A percentile compares a stretch with the other conserved stretches of the same genome.
Evolutionary conservation across 2,888 invertebrate species (phyloP).

Genomic region (Dolomedes plantarius): DNA sequence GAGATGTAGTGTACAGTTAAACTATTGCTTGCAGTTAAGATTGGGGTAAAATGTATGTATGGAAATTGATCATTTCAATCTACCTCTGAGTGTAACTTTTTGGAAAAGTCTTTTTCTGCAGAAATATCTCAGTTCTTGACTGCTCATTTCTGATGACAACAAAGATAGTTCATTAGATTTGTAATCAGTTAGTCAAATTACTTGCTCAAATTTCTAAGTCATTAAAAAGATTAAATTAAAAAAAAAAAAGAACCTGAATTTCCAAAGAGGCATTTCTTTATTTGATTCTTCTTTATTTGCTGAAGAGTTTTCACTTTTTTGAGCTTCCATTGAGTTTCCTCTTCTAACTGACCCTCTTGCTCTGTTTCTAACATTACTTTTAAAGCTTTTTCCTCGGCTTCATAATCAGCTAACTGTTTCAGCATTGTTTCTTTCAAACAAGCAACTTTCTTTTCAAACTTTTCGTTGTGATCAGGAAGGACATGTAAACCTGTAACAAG

Average conservation of each 20-base stretch:
- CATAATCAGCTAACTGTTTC: constrained; percentile 51
- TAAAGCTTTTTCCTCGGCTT: constrained; percentile 67
- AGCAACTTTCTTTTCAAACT: constrained; percentile 34
- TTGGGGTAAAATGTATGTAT: no score
- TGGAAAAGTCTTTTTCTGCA: no score
- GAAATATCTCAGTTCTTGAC: no score
- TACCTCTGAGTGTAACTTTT: no score
- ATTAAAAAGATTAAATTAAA: no score
- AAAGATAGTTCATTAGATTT: no score
- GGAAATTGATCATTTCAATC: no score
- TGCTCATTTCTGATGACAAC: no score
- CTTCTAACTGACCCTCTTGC: constrained; percentile 53
- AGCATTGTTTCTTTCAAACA: constrained; percentile 29
- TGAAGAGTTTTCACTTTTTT: constrained; percentile 9
- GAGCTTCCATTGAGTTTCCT: constrained; percentile 35
- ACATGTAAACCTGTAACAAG: constrained; percentile 24
- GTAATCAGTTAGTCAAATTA: no score
- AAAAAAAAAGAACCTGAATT: constrained; percentile 23
- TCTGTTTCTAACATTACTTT: constrained; percentile 71
- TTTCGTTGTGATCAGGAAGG: constrained; percentile 14
- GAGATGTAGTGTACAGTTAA: no score
- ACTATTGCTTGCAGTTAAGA: no score
- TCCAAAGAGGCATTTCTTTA: constrained; percentile 49
- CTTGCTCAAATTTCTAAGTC: no score
- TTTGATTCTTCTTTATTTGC: constrained; percentile 28